Evolutionary conservation across 2,888 invertebrate genomes (phyloP), one percentile per base, ranked within the genome.

Genomic region (Hedya salicella): DNA sequence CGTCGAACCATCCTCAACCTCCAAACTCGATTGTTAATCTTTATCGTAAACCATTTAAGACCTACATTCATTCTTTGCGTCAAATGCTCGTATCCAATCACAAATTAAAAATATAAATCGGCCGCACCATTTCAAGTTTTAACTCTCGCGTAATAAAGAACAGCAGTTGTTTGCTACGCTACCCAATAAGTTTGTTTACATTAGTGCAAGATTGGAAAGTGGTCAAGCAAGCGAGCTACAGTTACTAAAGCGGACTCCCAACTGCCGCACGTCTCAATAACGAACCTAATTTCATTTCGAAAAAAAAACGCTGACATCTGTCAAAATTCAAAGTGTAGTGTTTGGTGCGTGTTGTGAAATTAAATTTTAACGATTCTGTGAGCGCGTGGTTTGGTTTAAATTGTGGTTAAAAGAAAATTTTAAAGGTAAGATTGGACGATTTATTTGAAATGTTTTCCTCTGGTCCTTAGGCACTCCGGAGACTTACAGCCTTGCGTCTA

Each of bases 181-280:
- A 69, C 50, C 60, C 68, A 68, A 71, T 72, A 72, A 68, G 61
- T 67, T 69, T 73, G 75, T 73, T 70, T 70, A 70, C 71, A 72
- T 74, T 76, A 70, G 73, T 75, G 77, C 74, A 76, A 83, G 83
- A 86, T 87, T 87, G 75, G 86, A 87, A 87, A 87, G 87, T 87
- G 81, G 82, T 80, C 82, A 79, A 71, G 71, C 70, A 68, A 72
- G 79, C 81, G 78, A 70, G 70, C 69, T 67, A 72, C 80, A 83
- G 87, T 86, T 75, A 75, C 75, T 75, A 70, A 61, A 71, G 75
- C 77, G 79, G 73, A 70, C 71, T 75, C 71, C 69, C 60, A 64
- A 74, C 72, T 72, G 68, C 67, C 74, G 79, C 78, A 70, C 81
- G 85, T 74, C 30, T 62, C 8, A 30, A 39, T 42, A 48, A 48